Conservation (phyloP, 2,888 invertebrate genomes). For the Mimachlamys varia region DNA sequence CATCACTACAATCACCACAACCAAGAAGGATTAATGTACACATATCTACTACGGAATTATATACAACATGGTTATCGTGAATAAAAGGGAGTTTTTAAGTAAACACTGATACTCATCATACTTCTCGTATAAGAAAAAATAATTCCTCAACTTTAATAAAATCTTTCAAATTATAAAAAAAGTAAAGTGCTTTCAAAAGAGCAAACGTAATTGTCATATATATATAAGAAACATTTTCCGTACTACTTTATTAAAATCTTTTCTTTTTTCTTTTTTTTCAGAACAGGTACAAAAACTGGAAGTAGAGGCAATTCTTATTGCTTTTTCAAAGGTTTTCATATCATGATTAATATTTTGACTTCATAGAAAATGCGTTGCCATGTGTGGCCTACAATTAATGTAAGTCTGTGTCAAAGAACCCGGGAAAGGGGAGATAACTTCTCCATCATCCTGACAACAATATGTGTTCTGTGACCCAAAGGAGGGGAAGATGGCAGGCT, state of each 20-base stretch:
- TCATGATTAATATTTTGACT: no score
- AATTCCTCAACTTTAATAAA: no score
- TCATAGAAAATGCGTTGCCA: no score
- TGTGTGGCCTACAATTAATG: no score
- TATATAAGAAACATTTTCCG: not conserved
- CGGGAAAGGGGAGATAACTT: not conserved
- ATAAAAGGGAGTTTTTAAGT: not conserved
- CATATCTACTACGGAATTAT: constrained; percentile 3
- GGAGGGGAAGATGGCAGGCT: no score
- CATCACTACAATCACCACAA: not conserved
- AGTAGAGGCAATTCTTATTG: no score
- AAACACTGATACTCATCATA: not conserved
- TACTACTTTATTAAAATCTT: no score
- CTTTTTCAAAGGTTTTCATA: no score
- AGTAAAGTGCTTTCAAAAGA: not conserved
- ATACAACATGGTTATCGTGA: not conserved
- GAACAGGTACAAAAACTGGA: not conserved
- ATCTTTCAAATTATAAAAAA: not conserved
- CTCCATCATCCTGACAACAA: not conserved
- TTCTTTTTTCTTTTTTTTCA: no score
- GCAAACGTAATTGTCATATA: not conserved
- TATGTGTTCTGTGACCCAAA: not conserved
- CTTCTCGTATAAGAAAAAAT: no score
- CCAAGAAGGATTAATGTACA: not conserved
- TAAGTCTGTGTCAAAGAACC: not conserved